Evolutionary conservation across 2,888 invertebrate genomes (phyloP).

Genomic region (Acrobeloides nanus): DNA sequence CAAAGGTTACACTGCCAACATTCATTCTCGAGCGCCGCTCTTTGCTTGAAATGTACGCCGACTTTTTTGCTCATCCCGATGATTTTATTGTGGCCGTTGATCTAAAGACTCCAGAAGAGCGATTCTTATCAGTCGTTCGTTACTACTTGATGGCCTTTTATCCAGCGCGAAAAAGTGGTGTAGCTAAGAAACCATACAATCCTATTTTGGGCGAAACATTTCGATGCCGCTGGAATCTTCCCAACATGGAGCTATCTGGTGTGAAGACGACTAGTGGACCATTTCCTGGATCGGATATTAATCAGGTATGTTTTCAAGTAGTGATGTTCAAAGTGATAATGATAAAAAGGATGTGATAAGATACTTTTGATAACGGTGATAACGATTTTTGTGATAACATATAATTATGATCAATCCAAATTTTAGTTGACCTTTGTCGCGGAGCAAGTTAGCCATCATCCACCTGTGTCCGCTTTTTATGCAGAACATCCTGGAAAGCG

Average conservation of each 20-base stretch:
- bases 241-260: conserved; percentile 27
- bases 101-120: conserved; percentile 38
- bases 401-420: too few species aligned
- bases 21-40: conserved; percentile 95
- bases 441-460: conserved; percentile 84
- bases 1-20: conserved; percentile 94
- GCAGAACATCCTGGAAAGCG: conserved; percentile 85
- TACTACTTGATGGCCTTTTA: conserved; percentile 99
- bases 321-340: neutral
- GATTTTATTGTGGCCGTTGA: conserved; percentile 73
- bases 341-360: too few species aligned
- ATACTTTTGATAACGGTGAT: too few species aligned
- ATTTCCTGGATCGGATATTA: conserved; percentile 77
- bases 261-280: conserved; percentile 58
- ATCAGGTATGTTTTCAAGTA: conserved; percentile 61
- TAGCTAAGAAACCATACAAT: conserved; percentile 98
- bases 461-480: conserved; percentile 97
- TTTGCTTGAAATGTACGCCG: conserved; percentile 97
- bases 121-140: conserved; percentile 61
- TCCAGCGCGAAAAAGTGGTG: conserved; percentile 89
- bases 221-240: conserved; percentile 54
- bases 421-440: conserved; percentile 75
- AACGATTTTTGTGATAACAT: too few species aligned
- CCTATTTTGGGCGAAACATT: conserved; percentile 95
- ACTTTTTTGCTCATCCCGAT: conserved; percentile 98